Evolutionary conservation across 2,113 vertebrate genomes (phyloP).

Genomic region (Herpailurus yagouaroundi): DNA sequence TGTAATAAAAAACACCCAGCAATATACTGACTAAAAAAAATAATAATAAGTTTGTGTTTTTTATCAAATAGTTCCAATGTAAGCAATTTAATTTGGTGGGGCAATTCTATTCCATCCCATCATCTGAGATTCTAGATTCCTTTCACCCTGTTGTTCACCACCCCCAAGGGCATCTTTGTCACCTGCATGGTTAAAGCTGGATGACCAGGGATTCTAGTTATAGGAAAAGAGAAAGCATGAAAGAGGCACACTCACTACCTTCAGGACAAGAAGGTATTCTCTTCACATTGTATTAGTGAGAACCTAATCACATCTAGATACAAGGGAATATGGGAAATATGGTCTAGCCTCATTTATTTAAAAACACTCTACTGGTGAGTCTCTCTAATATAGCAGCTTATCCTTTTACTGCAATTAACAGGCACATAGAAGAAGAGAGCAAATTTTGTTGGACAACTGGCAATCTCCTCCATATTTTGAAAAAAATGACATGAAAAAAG

Average conservation of each 20-base stretch:
- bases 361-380: background rate
- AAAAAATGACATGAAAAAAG: background rate
- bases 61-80: background rate
- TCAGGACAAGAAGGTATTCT: background rate
- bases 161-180: background rate
- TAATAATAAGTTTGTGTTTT: background rate
- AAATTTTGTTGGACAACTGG: background rate
- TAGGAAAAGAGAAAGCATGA: background rate
- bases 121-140: background rate
- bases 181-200: background rate
- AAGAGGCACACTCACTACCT: background rate
- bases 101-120: background rate
- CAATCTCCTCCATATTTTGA: background rate
- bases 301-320: background rate
- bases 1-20: background rate
- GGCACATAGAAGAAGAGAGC: background rate
- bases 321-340: background rate
- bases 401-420: background rate
- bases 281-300: background rate
- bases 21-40: background rate
- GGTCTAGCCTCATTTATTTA: background rate
- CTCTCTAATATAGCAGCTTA: background rate
- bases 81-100: background rate
- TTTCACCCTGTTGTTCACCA: background rate
- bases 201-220: background rate